A percentile compares a stretch with the other conserved stretches of the same genome.
Evolutionary conservation across 1,140 invertebrate species (phyloP).

Genomic region (Danaus plexippus): DNA sequence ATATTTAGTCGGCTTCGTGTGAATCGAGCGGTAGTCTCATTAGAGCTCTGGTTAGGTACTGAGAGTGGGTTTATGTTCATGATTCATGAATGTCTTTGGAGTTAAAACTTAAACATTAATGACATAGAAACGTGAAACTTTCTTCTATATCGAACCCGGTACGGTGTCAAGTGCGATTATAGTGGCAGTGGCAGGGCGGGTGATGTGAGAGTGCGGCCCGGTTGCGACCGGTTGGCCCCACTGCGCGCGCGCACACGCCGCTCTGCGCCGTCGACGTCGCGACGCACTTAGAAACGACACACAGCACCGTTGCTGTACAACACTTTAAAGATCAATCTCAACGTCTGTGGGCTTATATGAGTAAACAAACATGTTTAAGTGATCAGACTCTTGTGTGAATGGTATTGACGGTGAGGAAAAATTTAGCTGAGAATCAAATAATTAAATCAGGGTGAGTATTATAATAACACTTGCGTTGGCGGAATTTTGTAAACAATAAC

Average conservation of each 20-base stretch:
- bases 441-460: constrained; percentile 19
- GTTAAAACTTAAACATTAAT: constrained; percentile 23
- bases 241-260: constrained; percentile 57
- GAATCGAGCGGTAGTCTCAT: constrained; percentile 30
- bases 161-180: constrained; percentile 68
- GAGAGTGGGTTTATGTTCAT: constrained; percentile 15
- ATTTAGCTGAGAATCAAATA: constrained; percentile 8
- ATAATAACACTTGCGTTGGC: too few species aligned
- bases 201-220: constrained; percentile 60
- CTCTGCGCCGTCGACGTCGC: constrained; percentile 63
- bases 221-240: constrained; percentile 66
- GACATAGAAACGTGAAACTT: constrained; percentile 65
- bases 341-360: constrained; percentile 8
- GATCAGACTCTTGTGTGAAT: constrained; percentile 7
- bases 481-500: too few species aligned
- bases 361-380: constrained; percentile 16
- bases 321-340: constrained; percentile 8
- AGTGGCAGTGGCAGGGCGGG: constrained; percentile 48
- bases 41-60: constrained; percentile 19
- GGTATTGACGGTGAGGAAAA: constrained; percentile 7
- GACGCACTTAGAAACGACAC: constrained; percentile 55
- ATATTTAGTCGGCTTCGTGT: constrained; percentile 40
- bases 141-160: constrained; percentile 55
- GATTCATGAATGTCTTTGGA: constrained; percentile 12
- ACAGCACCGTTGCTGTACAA: constrained; percentile 21